Conservation (phyloP, 2,113 vertebrate species). For the Mugil cephalus region DNA sequence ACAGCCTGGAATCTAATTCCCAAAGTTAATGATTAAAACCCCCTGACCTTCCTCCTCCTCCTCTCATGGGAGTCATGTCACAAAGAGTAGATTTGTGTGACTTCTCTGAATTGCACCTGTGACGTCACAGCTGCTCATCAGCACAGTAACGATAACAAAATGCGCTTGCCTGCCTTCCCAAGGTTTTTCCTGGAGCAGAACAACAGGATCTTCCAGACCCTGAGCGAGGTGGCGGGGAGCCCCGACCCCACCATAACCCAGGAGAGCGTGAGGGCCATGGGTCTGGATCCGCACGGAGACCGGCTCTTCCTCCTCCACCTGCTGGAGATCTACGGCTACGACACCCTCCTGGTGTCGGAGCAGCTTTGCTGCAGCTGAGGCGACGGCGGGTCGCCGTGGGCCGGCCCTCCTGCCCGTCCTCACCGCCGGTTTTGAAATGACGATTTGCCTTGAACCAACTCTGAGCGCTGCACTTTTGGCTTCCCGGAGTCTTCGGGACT, state of each 20-base stretch:
- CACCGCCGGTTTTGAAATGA: slow-evolving; percentile 28
- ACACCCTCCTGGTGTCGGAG: slow-evolving; percentile 93
- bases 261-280: slow-evolving; percentile 94
- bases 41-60: no score
- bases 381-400: background rate
- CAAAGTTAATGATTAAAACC: no score
- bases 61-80: no score
- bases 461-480: slow-evolving; percentile 52
- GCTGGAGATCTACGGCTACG: slow-evolving; percentile 95
- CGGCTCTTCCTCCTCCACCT: slow-evolving; percentile 93
- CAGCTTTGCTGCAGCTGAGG: slow-evolving; percentile 95
- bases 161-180: background rate
- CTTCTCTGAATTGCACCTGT: no score
- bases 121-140: no score
- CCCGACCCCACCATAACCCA: slow-evolving; percentile 93
- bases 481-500: slow-evolving; percentile 38
- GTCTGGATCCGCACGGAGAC: slow-evolving; percentile 94
- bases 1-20: no score
- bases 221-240: slow-evolving; percentile 92
- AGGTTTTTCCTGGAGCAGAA: slow-evolving; percentile 98
- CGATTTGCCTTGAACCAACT: slow-evolving; percentile 22
- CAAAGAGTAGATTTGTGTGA: no score
- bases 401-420: background rate
- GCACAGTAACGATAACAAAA: background rate
- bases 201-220: slow-evolving; percentile 94